Evolutionary conservation across 1,140 invertebrate genomes (phyloP), one percentile per base, ranked within the genome.

Genomic region (Diabrotica undecimpunctata): DNA sequence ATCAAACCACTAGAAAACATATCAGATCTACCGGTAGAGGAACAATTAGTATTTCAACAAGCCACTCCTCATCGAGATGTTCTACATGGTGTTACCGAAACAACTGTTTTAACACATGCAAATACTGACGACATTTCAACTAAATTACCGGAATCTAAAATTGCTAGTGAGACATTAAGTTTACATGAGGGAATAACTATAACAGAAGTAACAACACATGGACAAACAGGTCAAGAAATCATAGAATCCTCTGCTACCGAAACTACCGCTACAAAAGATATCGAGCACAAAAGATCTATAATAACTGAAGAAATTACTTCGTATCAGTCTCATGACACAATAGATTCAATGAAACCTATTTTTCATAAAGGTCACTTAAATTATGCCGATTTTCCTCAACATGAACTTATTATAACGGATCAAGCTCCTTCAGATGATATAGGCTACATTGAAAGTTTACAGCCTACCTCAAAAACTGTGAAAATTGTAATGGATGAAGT

Each of bases 331-430:
- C 71, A 70, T n/a, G 73, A 78, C 14, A 52, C 57, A 10, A 66
- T 75, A 53, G 66, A 65, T 46, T 56, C 65, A 12, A 77, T 80
- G 39, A 62, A 70, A 67, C 76, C 79, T 12, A 64, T 81, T 8
- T 78, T 79, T 66, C 75, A 75, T 5, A 80, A 83, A 75, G 70
- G 80, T 51, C 70, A 78, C 52, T 68, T 65, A 70, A 71, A 79
- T 56, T 70, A 79, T 38, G 75, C 80, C 38, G 75, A 66, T 58
- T 50, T 56, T 6, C 61, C 81, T 58, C 75, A 80, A 58, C 80
- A 83, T 68, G 79, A 83, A 61, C 59, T 86, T 39, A 79, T 84
- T 11, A 75, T 86, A 51, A 84, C 81, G 63, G 81, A 85, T 70
- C 73, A 80, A 64, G 74, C 72, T 70, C 74, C 78, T 55, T 75